Conservation (phyloP, 2,888 invertebrate species). For the Megaustenia siamemsis region DNA sequence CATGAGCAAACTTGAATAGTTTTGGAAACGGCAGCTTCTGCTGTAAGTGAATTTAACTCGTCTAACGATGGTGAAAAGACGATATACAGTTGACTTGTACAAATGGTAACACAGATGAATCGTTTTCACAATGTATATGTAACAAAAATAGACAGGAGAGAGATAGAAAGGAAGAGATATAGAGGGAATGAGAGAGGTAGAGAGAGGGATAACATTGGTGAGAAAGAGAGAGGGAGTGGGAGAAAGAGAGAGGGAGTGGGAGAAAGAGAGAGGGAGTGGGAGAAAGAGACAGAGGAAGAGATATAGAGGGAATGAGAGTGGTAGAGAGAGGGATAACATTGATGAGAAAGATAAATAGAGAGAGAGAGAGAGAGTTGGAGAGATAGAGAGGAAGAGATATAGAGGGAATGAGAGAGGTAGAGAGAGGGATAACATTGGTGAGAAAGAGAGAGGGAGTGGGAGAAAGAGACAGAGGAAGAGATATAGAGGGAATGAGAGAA, state of each 20-base stretch:
- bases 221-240: too few relatives aligned
- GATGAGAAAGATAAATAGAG: not conserved
- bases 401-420: not conserved
- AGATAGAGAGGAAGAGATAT: not conserved
- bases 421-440: not conserved
- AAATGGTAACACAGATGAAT: too few relatives aligned
- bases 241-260: constrained; percentile 16
- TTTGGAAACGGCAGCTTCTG: too few relatives aligned
- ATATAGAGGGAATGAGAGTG: not conserved
- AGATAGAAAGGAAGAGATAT: too few relatives aligned
- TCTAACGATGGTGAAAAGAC: too few relatives aligned
- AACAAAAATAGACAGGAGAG: too few relatives aligned
- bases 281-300: not conserved
- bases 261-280: constrained; percentile 14
- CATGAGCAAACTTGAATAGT: too few relatives aligned
- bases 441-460: not conserved
- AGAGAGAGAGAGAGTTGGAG: not conserved
- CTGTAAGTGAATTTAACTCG: too few relatives aligned
- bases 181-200: too few relatives aligned
- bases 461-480: not conserved
- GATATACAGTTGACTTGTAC: too few relatives aligned
- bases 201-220: too few relatives aligned
- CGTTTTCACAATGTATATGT: too few relatives aligned
- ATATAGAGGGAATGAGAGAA: not conserved
- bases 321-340: not conserved